Evolutionary conservation across 1,140 invertebrate species (phyloP), one percentile per base, ranked within the genome.

Genomic region (Rhagoletis pomonella): DNA sequence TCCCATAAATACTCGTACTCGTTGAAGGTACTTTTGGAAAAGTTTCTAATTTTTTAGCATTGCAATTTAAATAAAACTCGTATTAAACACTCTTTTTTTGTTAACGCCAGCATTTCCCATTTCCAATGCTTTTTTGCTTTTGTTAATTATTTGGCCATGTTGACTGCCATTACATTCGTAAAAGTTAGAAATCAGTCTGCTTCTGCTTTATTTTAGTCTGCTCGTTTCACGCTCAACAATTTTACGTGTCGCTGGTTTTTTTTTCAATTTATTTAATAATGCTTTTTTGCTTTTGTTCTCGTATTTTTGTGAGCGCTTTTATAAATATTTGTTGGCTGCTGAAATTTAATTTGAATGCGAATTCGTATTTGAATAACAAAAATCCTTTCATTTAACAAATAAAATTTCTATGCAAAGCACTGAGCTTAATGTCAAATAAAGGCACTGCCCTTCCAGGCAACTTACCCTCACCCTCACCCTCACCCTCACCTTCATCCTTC

Each of bases 291-390:
- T 67, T 29, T 42, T 73, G 6, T 44, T 73, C 17, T 44, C 44
- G 39, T 0, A 10, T 19, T 19, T 64, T 64, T 4, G 7, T 9
- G n/a, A 42, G 64, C 64, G 4, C 64, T 67, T 67, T 67, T 67
- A 29, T 39, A 39, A 5, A n/a, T 64, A n/a, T 29, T 64, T 67
- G 64, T 67, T 67, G 64, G 64, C 29, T 67, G 19, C 10, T 67
- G 64, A 73, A 73, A 73, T 73, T 47, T 73, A 73, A 73, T 73
- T 73, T 73, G 67, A 73, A 73, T 73, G 67, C 12, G 67, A 73
- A 73, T 73, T 73, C 44, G 67, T 73, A 73, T 73, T 73, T 73
- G 67, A 73, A 73, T 73, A 73, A 73, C 67, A 73, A 73, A 73
- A 73, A 73, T 73, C 67, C 67, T 73, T 73, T 73, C 17, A 73